Conservation (phyloP, 1,140 invertebrate genomes). For the Lucilia sericata region DNA sequence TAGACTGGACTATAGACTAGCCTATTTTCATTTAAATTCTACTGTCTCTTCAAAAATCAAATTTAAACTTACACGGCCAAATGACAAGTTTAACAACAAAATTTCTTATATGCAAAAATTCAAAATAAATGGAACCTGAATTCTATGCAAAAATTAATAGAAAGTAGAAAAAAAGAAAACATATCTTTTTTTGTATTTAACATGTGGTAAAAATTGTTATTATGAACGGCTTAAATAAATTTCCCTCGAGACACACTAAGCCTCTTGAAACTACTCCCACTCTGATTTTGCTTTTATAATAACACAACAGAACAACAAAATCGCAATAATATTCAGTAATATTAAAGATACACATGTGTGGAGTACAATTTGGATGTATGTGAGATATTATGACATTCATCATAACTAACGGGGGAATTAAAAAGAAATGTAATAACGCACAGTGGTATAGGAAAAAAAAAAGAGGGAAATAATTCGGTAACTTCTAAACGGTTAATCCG, state of each 20-base stretch:
- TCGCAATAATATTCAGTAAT: not conserved
- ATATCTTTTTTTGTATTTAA: conserved; percentile 13
- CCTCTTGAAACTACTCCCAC: conserved; percentile 52
- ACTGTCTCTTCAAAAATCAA: too few species aligned
- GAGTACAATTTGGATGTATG: not conserved
- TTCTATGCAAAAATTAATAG: not conserved
- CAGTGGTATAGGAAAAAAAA: too few species aligned
- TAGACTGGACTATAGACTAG: too few species aligned
- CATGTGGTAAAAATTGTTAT: conserved; percentile 53
- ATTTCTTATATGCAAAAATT: too few species aligned
- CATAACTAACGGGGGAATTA: not conserved
- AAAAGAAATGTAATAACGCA: not conserved
- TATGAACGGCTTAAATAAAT: conserved; percentile 67
- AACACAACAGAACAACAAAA: conserved; percentile 3
- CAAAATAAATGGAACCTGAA: too few species aligned
- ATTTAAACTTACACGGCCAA: too few species aligned
- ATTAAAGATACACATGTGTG: not conserved
- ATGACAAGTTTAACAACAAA: too few species aligned
- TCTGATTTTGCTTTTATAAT: not conserved
- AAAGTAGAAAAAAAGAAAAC: not conserved
- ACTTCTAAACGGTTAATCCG: too few species aligned
- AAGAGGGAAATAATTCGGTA: too few species aligned
- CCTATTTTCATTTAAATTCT: not conserved
- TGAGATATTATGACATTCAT: not conserved
- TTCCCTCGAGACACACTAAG: conserved; percentile 63